Evolutionary conservation across 2,113 vertebrate species (phyloP).

Genomic region (Ondatra zibethicus): DNA sequence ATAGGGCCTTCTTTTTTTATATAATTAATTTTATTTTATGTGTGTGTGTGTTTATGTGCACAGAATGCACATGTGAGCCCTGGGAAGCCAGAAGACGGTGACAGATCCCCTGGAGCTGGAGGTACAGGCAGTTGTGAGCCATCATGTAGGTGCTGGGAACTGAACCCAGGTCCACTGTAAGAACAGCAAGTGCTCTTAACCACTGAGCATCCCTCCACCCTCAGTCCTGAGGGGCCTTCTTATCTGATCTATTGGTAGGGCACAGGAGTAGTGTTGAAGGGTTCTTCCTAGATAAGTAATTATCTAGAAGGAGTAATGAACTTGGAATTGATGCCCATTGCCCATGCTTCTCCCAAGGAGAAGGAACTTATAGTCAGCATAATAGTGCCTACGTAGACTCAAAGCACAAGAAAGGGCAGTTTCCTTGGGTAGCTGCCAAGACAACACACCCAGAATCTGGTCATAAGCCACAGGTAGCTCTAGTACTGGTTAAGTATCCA

Average conservation of each 20-base stretch:
- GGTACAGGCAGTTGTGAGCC: background rate
- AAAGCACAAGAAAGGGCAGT: background rate
- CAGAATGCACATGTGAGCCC: background rate
- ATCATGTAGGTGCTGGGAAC: background rate
- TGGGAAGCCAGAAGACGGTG: background rate
- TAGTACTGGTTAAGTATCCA: background rate
- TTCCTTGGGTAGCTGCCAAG: background rate
- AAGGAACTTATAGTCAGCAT: background rate
- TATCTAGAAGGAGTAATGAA: no score
- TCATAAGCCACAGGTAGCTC: background rate
- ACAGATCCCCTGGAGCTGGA: background rate
- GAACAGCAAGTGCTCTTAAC: background rate
- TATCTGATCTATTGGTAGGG: no score
- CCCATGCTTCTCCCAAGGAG: background rate
- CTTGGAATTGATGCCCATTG: background rate
- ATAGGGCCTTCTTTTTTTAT: background rate
- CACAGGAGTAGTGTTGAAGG: background rate
- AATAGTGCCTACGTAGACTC: background rate
- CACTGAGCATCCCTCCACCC: background rate
- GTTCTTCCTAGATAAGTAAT: background rate
- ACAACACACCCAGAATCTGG: background rate
- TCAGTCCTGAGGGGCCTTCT: background rate
- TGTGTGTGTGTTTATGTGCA: background rate
- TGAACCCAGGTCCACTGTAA: background rate
- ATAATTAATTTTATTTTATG: background rate